Base-by-base conservation (phyloP, 2,888 invertebrate genomes). In the Drosophila sordidapex region DNA sequence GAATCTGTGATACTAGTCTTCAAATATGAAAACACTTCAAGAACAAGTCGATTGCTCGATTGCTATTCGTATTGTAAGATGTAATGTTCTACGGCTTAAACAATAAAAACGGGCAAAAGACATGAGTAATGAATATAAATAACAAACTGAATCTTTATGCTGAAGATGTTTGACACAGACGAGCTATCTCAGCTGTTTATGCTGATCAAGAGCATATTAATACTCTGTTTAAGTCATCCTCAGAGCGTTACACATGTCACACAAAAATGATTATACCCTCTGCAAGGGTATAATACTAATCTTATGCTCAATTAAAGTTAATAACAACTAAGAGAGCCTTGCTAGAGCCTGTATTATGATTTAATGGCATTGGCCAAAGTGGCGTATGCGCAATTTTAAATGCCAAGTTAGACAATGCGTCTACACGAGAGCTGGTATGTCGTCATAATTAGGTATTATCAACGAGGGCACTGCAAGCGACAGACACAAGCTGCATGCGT, bases 381-480 rank as follows among this genome's bases (percentile, higher is more conserved):
- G 68, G 72, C 77, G 77, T 65, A 74, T 76, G 40, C 56, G 63
- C 69, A 58, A 62, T 70, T 60, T 48, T 18, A 52, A 46, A 29
- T 53, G 59, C 13, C 25, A 60, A 21, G 27, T 43, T 52, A 4
- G 15, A 35, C 36, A 25, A 56, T 56, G 27, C n/a, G 27, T 27
- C n/a, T 25, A 18, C 18, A 35, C 36, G 13, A 11, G 36, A 38
- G 54, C 18, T 13, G n/a, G 11, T 18, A 52, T 68, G 58, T 49
- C 51, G 46, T 36, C 52, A 64, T 79, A 85, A 83, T 81, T 79
- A 85, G 76, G 70, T 70, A 59, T 76, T 76, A 81, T 84, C 71
- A 77, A 76, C 46, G 68, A 56, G 63, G 58, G 35, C 63, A 54
- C 49, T 82, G 82, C 71, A 73, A 57, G 54, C 77, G 85, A 76